These are phyloP conservation scores for Tetragonisca angustula DNA, from an alignment of 2,888 invertebrate species.

Conservation along the genomic window DNA sequence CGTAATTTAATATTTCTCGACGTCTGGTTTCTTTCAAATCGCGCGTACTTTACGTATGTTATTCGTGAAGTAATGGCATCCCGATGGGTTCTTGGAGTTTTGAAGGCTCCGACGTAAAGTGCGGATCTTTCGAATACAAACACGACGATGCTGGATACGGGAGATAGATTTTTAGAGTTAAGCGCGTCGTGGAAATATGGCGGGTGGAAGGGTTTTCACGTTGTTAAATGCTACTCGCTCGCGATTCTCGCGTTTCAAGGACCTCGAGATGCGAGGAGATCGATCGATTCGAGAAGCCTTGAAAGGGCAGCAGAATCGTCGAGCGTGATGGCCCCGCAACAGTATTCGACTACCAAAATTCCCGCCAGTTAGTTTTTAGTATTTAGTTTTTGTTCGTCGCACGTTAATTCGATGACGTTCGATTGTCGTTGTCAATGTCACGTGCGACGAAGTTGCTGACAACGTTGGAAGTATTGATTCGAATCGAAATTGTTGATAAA, in stretches of 20 bases:
- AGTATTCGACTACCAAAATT: slow-evolving; percentile 22
- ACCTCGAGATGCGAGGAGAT: not conserved
- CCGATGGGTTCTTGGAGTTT: slow-evolving; percentile 10
- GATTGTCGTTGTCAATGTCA: no score
- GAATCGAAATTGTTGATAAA: not conserved
- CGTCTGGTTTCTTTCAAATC: not conserved
- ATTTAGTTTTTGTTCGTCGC: not conserved
- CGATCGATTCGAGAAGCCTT: not conserved
- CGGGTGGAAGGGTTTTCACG: not conserved
- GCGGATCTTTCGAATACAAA: slow-evolving; percentile 13
- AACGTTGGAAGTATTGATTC: not conserved
- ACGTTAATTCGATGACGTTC: not conserved
- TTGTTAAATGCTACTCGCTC: not conserved
- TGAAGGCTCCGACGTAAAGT: not conserved
- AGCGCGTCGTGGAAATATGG: not conserved
- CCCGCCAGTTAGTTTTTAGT: not conserved
- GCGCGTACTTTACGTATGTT: not conserved
- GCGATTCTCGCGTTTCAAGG: slow-evolving; percentile 1
- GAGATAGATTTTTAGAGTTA: not conserved
- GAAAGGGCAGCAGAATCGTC: not conserved
- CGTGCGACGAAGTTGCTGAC: no score
- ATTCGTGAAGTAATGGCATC: not conserved
- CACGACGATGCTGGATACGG: not conserved
- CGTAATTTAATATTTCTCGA: not conserved
- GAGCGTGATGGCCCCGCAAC: slow-evolving; percentile 2